Conservation (phyloP, 1,140 invertebrate species). For the Caenorhabditis latens region DNA sequence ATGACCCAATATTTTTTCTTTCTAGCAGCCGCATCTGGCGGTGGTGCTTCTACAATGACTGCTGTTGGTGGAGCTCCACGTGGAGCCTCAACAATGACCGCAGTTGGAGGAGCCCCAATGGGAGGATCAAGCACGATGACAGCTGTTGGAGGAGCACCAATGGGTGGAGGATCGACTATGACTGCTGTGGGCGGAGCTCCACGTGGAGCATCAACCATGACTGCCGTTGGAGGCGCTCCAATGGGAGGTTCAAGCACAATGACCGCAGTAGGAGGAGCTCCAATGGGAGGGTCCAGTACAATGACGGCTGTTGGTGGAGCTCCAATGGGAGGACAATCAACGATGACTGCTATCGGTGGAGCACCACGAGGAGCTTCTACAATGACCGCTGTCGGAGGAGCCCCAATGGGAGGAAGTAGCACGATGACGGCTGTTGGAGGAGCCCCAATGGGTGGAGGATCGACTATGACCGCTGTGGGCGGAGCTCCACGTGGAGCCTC, state of each 20-base stretch:
- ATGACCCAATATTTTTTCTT: too few species aligned
- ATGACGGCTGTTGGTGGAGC: conserved; percentile 53
- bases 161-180: neutral
- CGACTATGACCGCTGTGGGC: conserved; percentile 52
- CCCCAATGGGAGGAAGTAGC: conserved; percentile 36
- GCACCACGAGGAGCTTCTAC: conserved; percentile 48
- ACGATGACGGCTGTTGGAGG: conserved; percentile 59
- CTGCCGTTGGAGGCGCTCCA: conserved; percentile 43
- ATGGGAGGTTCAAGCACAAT: conserved; percentile 14
- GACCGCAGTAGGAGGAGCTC: conserved; percentile 52
- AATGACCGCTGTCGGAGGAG: conserved; percentile 55
- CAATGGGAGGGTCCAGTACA: neutral
- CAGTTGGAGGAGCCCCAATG: conserved; percentile 50
- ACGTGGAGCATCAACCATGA: conserved; percentile 52
- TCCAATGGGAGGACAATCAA: conserved; percentile 32
- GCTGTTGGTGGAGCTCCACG: conserved; percentile 38
- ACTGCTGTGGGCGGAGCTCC: conserved; percentile 58
- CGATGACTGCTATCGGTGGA: conserved; percentile 54
- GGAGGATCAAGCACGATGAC: conserved; percentile 47
- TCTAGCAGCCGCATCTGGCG: neutral
- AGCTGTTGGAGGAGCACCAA: neutral
- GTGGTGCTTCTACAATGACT: conserved; percentile 46
- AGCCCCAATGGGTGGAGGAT: conserved; percentile 29
- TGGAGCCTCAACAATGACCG: conserved; percentile 45
- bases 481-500: conserved; percentile 24